These are phyloP conservation scores for Numenius arquata DNA, from an alignment of 2,113 vertebrate species.

Conservation along the genomic window DNA sequence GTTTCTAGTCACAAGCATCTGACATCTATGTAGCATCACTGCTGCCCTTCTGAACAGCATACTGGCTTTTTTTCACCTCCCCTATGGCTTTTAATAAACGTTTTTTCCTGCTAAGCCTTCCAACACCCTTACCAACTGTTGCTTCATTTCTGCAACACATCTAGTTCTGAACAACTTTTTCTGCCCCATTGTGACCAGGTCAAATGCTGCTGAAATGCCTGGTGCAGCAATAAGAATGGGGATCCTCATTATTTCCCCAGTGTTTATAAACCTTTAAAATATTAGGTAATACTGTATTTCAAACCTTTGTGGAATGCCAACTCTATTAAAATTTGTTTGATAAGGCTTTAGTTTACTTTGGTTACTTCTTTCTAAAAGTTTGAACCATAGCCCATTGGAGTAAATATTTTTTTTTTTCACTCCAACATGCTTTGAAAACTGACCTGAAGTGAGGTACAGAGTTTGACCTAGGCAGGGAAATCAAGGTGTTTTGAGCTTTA, in stretches of 20 bases:
- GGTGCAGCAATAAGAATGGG: background rate
- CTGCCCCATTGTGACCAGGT: background rate
- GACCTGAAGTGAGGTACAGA: background rate
- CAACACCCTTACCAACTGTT: background rate
- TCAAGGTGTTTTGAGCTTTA: background rate
- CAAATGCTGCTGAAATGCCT: background rate
- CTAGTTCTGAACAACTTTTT: background rate
- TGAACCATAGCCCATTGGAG: rapidly evolving
- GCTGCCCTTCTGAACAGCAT: background rate
- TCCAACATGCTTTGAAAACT: background rate
- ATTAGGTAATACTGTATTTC: background rate
- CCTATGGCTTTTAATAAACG: background rate
- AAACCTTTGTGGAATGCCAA: background rate
- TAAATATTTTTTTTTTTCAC: background rate
- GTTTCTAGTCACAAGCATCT: background rate
- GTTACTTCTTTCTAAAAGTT: background rate
- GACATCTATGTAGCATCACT: background rate
- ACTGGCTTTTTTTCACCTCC: background rate
- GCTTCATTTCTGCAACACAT: background rate
- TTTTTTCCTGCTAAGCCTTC: background rate
- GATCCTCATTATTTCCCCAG: too few species aligned
- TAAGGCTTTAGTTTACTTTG: background rate
- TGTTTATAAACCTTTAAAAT: background rate
- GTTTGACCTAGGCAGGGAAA: background rate
- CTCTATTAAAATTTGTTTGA: background rate